Evolutionary conservation across 1,140 invertebrate genomes (phyloP).

Genomic region (Heliothis subflexa): DNA sequence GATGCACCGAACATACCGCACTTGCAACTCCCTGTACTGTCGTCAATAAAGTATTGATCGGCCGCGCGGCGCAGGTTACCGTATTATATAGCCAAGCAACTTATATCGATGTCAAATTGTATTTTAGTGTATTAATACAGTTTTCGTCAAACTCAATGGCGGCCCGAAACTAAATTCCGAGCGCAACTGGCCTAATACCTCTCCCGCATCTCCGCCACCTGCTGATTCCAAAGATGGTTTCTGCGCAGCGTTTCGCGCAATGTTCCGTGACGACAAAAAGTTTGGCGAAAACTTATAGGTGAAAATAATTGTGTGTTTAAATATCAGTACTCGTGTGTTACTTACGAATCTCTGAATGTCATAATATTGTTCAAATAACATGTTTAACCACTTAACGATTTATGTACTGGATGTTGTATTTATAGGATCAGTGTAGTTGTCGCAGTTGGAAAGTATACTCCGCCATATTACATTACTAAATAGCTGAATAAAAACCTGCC

Average conservation of each 20-base stretch:
- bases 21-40: neutral
- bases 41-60: neutral
- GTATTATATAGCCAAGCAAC: neutral
- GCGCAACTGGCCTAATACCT: too few relatives aligned
- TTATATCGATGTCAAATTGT: neutral
- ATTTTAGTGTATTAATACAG: neutral
- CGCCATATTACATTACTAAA: too few relatives aligned
- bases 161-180: too few relatives aligned
- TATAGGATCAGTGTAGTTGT: conserved; percentile 13
- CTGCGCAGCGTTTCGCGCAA: too few relatives aligned
- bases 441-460: too few relatives aligned
- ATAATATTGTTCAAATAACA: neutral
- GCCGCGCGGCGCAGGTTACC: neutral
- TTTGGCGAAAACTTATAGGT: neutral
- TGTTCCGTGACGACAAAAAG: too few relatives aligned
- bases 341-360: conserved; percentile 6
- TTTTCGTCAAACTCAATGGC: too few relatives aligned
- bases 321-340: neutral
- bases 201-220: too few relatives aligned
- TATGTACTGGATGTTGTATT: neutral
- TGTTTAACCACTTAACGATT: neutral
- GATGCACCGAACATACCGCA: neutral
- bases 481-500: too few relatives aligned
- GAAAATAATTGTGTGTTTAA: conserved; percentile 25
- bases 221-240: too few relatives aligned